phyloP scores from a whole-genome alignment of 2,113 vertebrate species.

The Trachemys scripta region DNA sequence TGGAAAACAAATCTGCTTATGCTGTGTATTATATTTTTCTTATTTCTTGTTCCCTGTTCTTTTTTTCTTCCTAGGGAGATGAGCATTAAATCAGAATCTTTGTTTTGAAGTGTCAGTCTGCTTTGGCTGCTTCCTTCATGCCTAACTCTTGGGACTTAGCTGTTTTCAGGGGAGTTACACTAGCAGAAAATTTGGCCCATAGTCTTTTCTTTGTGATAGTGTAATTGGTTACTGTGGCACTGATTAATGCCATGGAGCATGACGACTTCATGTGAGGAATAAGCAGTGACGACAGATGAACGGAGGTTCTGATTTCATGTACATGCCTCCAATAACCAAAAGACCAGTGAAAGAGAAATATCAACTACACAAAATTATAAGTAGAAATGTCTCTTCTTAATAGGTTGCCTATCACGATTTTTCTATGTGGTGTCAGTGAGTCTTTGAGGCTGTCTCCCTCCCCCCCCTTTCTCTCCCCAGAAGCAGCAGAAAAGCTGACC shows the following conservation, averaged over 20 bases:
- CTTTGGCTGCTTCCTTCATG: not conserved
- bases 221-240: not conserved
- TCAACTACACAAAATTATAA: fast-evolving
- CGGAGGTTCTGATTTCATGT: not conserved
- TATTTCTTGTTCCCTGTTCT: not conserved
- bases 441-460: not conserved
- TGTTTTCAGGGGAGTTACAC: not conserved
- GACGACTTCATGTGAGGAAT: not conserved
- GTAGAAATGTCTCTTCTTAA: not conserved
- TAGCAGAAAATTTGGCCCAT: not conserved
- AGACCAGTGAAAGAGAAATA: not conserved
- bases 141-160: not conserved
- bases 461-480: not conserved
- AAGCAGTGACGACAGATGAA: not conserved
- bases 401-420: not conserved
- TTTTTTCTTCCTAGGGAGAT: not conserved
- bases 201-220: not conserved
- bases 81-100: not conserved
- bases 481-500: not conserved
- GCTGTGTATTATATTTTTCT: not conserved
- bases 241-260: not conserved
- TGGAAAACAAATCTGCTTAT: conserved; percentile 18
- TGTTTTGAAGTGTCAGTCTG: not conserved
- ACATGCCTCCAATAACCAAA: fast-evolving
- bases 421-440: not conserved